Evolutionary conservation across 1,140 invertebrate species (phyloP), one percentile per base, ranked within the genome.

Genomic region (Magallana gigas): DNA sequence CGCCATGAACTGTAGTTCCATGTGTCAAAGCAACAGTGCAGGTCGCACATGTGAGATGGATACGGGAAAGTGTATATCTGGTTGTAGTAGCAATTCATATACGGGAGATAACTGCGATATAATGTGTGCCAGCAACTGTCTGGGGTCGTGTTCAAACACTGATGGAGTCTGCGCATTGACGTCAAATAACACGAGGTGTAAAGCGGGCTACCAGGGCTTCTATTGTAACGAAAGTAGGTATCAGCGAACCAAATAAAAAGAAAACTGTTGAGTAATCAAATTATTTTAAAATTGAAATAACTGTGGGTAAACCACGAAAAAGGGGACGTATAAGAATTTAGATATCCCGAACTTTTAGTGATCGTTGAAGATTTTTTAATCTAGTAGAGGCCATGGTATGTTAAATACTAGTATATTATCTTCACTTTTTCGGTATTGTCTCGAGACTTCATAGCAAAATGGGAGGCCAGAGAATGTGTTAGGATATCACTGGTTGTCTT

Each of bases 11-110:
- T 87, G 87, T n/a, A 68, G 80, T 23, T 48, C 64, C 8, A 84
- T 36, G 0, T 87, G 87, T 81, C 84, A 87, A 11, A 11, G 9
- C 11, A 80, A 48, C 6, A 56, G n/a, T 68, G 12, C n/a, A 16
- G 36, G 48, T 56, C 68, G 84, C 8, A n/a, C n/a, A 7, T 36
- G 36, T 18, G 84, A 56, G 36, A 85, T 85, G 84, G 84, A 68
- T 29, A 76, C 18, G 4, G 68, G 68, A 36, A 86, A 60, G 16
- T 86, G 85, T 36, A 86, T 71, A 57, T 58, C 29, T 5, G 85
- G 85, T 0, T 29, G 57, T 59, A 56, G 76, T 18, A 62, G 81
- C 57, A 60, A 2, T 36, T 58, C 76, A 56, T 83, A 87, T 29
- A 23, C 18, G 62, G 85, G 85, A 48, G 23, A 59, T 58, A 82